These are phyloP conservation scores for Beris morrisii DNA, from an alignment of 2,888 invertebrate species.

Conservation along the genomic window DNA sequence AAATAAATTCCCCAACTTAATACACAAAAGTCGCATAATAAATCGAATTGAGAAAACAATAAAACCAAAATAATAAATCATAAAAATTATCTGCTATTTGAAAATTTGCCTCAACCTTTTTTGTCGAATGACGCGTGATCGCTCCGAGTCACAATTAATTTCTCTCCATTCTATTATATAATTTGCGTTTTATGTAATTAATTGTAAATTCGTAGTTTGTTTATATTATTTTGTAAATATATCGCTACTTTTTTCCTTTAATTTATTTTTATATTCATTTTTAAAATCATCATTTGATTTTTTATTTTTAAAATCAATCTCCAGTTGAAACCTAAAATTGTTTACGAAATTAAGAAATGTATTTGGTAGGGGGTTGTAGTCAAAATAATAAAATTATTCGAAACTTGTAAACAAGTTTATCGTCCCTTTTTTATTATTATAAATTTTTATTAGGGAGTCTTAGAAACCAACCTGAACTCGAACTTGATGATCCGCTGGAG, in stretches of 20 bases:
- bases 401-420: not conserved
- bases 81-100: conserved; percentile 24
- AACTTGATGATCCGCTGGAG: conserved; percentile 52
- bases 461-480: conserved; percentile 34
- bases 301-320: conserved; percentile 37
- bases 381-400: conserved; percentile 5
- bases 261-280: conserved; percentile 28
- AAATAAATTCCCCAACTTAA: conserved; percentile 34
- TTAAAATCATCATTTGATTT: conserved; percentile 28
- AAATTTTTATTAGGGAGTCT: not conserved
- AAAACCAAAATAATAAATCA: conserved; percentile 1
- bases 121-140: conserved; percentile 18
- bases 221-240: conserved; percentile 35
- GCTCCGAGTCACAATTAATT: conserved; percentile 22
- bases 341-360: conserved; percentile 36
- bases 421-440: too few relatives aligned
- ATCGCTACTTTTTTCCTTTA: conserved; percentile 28
- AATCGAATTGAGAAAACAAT: conserved; percentile 11
- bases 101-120: conserved; percentile 29
- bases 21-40: conserved; percentile 15
- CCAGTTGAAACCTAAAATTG: conserved; percentile 39
- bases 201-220: conserved; percentile 6
- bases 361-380: not conserved
- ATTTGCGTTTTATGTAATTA: too few relatives aligned
- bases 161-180: conserved; percentile 21